Evolutionary conservation across 2,888 invertebrate genomes (phyloP).

Genomic region (Agrypnus murinus): DNA sequence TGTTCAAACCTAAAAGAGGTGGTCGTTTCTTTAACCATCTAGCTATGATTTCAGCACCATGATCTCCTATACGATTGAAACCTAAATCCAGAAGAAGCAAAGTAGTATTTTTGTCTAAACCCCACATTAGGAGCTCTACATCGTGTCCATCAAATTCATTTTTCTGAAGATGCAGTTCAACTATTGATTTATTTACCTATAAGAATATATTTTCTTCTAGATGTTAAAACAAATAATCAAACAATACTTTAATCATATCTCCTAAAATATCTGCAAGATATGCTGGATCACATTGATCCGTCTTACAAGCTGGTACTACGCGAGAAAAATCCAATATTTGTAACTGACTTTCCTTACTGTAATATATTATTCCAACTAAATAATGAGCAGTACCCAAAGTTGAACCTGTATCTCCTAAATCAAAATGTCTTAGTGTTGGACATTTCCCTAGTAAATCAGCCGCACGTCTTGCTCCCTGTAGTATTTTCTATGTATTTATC

Average conservation of each 20-base stretch:
- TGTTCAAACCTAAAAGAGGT: constrained; percentile 72
- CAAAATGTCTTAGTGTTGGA: constrained; percentile 71
- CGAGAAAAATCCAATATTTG: constrained; percentile 66
- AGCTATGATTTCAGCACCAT: constrained; percentile 74
- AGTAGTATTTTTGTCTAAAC: constrained; percentile 72
- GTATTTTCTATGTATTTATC: neutral
- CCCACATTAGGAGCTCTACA: constrained; percentile 74
- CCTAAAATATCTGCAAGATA: constrained; percentile 66
- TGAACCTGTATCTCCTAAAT: constrained; percentile 76
- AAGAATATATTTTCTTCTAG: neutral
- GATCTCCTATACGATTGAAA: constrained; percentile 76
- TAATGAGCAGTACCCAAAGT: constrained; percentile 72
- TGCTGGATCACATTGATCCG: constrained; percentile 60
- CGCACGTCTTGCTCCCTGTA: constrained; percentile 73
- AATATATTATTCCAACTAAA: constrained; percentile 62
- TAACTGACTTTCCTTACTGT: constrained; percentile 60
- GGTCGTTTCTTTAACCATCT: constrained; percentile 74
- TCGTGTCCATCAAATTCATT: constrained; percentile 77
- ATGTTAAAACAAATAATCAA: no score
- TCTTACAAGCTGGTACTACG: constrained; percentile 62
- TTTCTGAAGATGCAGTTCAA: constrained; percentile 77
- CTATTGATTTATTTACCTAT: constrained; percentile 70
- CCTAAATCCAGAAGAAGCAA: constrained; percentile 76
- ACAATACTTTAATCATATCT: constrained; percentile 65
- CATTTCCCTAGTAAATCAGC: constrained; percentile 72